Conservation (phyloP, 1,140 invertebrate species). For the Scaptodrosophila lebanonensis region DNA sequence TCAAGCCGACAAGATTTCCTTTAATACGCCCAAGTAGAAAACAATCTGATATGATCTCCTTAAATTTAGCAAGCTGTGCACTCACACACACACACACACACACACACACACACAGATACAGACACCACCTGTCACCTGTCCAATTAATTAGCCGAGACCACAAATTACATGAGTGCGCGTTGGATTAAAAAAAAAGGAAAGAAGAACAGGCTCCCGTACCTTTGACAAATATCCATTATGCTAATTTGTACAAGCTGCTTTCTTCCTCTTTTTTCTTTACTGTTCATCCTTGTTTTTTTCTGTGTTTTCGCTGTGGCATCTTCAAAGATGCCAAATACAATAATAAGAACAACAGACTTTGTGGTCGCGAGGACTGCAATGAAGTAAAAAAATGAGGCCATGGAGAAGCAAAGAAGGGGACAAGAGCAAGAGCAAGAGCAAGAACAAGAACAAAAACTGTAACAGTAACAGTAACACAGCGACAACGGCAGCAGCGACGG, state of each 20-base stretch:
- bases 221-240: slow-evolving; percentile 74
- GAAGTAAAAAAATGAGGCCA: slow-evolving; percentile 21
- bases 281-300: not conserved
- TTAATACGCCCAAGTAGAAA: too few relatives aligned
- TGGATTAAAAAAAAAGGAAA: slow-evolving; percentile 54
- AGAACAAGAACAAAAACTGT: slow-evolving; percentile 19
- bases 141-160: slow-evolving; percentile 68
- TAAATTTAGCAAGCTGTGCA: too few relatives aligned
- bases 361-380: slow-evolving; percentile 43
- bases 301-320: slow-evolving; percentile 5
- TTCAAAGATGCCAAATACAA: slow-evolving; percentile 62
- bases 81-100: too few relatives aligned
- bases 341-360: slow-evolving; percentile 52
- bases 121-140: too few relatives aligned
- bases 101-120: too few relatives aligned
- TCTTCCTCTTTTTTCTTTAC: slow-evolving; percentile 1
- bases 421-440: slow-evolving; percentile 40
- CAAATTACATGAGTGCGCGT: slow-evolving; percentile 46
- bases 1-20: too few relatives aligned
- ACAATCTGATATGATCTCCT: too few relatives aligned
- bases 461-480: slow-evolving; percentile 29
- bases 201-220: slow-evolving; percentile 22
- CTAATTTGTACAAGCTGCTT: slow-evolving; percentile 60
- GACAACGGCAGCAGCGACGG: slow-evolving; percentile 21
- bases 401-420: slow-evolving; percentile 4